phyloP scores from a whole-genome alignment of 2,888 invertebrate species.

The Ormyrus pomaceus region DNA sequence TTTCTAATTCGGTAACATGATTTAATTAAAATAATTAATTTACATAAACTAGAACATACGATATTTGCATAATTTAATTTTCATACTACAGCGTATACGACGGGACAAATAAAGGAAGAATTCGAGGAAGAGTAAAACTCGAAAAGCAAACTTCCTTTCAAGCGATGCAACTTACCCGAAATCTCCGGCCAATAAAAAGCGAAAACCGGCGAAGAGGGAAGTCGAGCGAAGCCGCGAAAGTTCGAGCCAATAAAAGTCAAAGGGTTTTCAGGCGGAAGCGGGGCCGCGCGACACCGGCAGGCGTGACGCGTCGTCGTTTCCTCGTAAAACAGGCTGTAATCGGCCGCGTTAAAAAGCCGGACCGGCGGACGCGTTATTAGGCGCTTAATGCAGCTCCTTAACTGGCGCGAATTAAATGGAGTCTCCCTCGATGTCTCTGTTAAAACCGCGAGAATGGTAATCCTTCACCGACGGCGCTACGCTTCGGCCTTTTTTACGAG shows the following conservation, averaged over 20 bases:
- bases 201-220: neutral
- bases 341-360: conserved; percentile 26
- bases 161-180: no score
- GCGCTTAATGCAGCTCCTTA: conserved; percentile 27
- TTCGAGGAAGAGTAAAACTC: no score
- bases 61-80: no score
- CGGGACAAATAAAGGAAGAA: no score
- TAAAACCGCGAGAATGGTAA: neutral
- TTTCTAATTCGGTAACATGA: no score
- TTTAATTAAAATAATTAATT: no score
- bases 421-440: neutral
- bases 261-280: neutral
- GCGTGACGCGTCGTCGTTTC: neutral
- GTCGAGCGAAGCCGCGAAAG: neutral
- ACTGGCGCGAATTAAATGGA: conserved; percentile 16
- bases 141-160: no score
- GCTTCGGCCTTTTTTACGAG: no score
- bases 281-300: neutral
- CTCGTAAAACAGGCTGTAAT: conserved; percentile 38
- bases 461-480: no score
- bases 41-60: no score
- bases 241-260: conserved; percentile 28
- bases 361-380: conserved; percentile 16
- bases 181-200: no score
- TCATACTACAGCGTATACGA: no score